phyloP scores from a whole-genome alignment of 2,797 vertebrate species.

The Gephyroberyx darwinii region DNA sequence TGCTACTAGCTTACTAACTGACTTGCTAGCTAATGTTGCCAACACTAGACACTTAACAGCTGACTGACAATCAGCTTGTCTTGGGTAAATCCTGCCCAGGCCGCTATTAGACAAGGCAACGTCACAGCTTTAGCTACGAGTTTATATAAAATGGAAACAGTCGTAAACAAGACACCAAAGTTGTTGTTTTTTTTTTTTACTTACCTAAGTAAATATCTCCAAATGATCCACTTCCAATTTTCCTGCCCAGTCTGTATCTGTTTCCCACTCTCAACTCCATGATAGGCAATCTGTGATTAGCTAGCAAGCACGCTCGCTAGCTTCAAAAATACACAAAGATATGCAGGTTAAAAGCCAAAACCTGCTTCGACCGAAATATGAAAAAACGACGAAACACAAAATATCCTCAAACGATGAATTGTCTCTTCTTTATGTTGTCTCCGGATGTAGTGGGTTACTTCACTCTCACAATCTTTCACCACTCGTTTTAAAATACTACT shows the following conservation, averaged over 20 bases:
- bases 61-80: constrained; percentile 48
- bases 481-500: constrained; percentile 77
- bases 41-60: constrained; percentile 63
- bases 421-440: constrained; percentile 50
- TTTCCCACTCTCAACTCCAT: constrained; percentile 98
- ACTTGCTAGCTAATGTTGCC: constrained; percentile 35
- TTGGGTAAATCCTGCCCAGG: constrained; percentile 12
- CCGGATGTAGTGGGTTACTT: constrained; percentile 56
- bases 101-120: not conserved
- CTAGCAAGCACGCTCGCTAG: constrained; percentile 75
- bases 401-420: constrained; percentile 42
- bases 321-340: constrained; percentile 54
- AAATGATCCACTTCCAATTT: constrained; percentile 97
- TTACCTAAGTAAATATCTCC: constrained; percentile 97
- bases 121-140: not conserved
- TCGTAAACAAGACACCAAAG: not conserved
- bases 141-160: not conserved
- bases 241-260: constrained; percentile 95
- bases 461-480: constrained; percentile 83
- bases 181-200: constrained; percentile 42
- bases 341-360: constrained; percentile 12
- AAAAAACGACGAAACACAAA: constrained; percentile 60
- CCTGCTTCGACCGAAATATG: constrained; percentile 8
- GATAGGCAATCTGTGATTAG: constrained; percentile 49
- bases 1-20: too few relatives aligned